Conservation (phyloP, 2,113 vertebrate genomes). For the Dolichallabes microphthalmus region DNA sequence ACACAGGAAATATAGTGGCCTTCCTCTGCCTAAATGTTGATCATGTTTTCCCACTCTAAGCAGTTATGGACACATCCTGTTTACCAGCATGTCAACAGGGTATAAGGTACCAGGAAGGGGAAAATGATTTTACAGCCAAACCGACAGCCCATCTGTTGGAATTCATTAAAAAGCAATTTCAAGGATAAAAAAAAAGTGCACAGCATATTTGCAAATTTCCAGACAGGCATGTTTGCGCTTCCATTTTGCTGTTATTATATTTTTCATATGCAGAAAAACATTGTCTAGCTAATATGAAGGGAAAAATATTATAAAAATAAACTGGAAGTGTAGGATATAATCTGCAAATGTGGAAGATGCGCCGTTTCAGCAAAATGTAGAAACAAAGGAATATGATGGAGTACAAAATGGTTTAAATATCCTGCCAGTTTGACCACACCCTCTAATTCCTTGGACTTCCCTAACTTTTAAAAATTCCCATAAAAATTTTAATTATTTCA, state of each 20-base stretch:
- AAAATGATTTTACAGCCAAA: slow-evolving; percentile 1
- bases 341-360: neutral
- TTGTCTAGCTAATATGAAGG: slow-evolving; percentile 2
- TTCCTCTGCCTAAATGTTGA: neutral
- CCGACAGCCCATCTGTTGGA: slow-evolving; percentile 29
- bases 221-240: slow-evolving; percentile 18
- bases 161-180: slow-evolving; percentile 37
- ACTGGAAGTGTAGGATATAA: neutral
- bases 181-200: slow-evolving; percentile 23
- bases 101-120: neutral
- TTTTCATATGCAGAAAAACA: slow-evolving; percentile 15
- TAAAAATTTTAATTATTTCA: no score
- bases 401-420: no score
- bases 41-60: neutral
- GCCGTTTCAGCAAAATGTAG: neutral
- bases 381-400: neutral
- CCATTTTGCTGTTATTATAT: neutral
- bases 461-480: no score
- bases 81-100: slow-evolving; percentile 25
- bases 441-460: no score
- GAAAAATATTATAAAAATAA: slow-evolving; percentile 6
- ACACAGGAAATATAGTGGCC: neutral
- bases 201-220: slow-evolving; percentile 25
- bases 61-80: slow-evolving; percentile 11
- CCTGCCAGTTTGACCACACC: no score